Evolutionary conservation across 1,140 invertebrate species (phyloP).

Genomic region (Heliconius hewitsoni): DNA sequence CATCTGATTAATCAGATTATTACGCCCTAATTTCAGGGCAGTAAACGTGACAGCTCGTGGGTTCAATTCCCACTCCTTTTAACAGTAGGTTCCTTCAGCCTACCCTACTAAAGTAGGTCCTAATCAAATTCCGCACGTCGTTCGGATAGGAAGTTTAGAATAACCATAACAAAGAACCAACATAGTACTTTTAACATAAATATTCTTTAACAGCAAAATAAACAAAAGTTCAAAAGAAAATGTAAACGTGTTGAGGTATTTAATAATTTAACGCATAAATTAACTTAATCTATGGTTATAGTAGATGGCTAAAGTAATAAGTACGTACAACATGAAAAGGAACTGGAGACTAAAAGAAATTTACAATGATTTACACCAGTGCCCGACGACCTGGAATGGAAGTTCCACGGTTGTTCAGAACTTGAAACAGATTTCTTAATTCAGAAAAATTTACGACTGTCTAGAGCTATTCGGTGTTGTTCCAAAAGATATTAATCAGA

Average conservation of each 20-base stretch:
- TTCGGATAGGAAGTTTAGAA: not conserved
- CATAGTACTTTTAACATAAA: not conserved
- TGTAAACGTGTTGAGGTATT: slow-evolving; percentile 5
- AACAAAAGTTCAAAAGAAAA: slow-evolving; percentile 4
- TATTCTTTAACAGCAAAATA: not conserved
- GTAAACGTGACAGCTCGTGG: too few species aligned
- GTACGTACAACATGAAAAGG: slow-evolving; percentile 44
- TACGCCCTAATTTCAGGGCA: not conserved
- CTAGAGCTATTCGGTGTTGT: not conserved
- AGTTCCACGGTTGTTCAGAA: slow-evolving; percentile 41
- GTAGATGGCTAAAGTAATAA: slow-evolving; percentile 36
- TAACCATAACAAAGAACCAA: not conserved
- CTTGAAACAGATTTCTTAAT: slow-evolving; percentile 46
- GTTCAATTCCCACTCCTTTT: too few species aligned
- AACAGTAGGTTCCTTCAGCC: too few species aligned
- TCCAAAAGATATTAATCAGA: slow-evolving; percentile 9
- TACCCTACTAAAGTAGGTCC: too few species aligned
- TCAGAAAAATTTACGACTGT: slow-evolving; percentile 29
- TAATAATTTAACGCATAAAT: slow-evolving; percentile 32
- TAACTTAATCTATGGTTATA: slow-evolving; percentile 18
- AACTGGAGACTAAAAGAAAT: slow-evolving; percentile 57
- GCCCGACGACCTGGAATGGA: slow-evolving; percentile 50
- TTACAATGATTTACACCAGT: slow-evolving; percentile 60
- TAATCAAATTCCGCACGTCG: not conserved
- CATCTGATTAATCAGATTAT: slow-evolving; percentile 31